A percentile compares a stretch with the other conserved stretches of the same genome.
Conservation (phyloP, 2,888 invertebrate species). For the Tubiluchus corallicola region DNA sequence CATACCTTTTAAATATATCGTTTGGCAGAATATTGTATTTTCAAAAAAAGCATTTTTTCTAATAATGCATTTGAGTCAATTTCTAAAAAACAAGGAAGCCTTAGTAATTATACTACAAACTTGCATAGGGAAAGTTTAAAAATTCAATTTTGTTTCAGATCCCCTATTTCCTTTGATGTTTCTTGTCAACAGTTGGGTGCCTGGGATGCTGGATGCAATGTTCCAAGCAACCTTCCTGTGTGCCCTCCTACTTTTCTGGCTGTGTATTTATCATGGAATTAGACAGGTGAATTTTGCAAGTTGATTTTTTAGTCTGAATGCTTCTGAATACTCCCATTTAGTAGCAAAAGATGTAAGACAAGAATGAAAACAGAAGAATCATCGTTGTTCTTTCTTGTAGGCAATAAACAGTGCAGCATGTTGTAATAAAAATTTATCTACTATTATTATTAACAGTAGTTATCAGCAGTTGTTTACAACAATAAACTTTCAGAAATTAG, state of each 20-base stretch:
- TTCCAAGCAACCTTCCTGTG: slow-evolving; percentile 77
- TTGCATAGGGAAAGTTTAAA: too few relatives aligned
- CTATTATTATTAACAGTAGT: neutral
- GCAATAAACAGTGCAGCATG: neutral
- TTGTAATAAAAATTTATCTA: neutral
- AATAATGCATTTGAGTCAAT: too few relatives aligned
- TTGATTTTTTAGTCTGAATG: neutral
- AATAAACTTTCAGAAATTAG: neutral
- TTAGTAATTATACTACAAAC: too few relatives aligned
- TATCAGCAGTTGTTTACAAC: slow-evolving; percentile 5
- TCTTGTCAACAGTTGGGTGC: slow-evolving; percentile 67
- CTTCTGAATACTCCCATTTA: slow-evolving; percentile 2
- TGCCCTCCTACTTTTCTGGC: slow-evolving; percentile 74
- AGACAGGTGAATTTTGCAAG: slow-evolving; percentile 62
- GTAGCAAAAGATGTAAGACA: too few relatives aligned
- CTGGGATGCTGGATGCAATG: slow-evolving; percentile 74
- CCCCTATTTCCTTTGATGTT: slow-evolving; percentile 80
- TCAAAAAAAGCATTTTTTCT: too few relatives aligned
- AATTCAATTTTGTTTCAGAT: slow-evolving; percentile 40
- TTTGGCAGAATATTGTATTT: too few relatives aligned
- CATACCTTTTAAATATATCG: too few relatives aligned
- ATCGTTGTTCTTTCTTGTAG: too few relatives aligned
- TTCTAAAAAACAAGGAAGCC: too few relatives aligned
- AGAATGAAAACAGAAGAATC: too few relatives aligned
- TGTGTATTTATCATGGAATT: slow-evolving; percentile 83